These are phyloP conservation scores for Eonycteris spelaea DNA, from an alignment of 2,113 vertebrate genomes.

Conservation along the genomic window DNA sequence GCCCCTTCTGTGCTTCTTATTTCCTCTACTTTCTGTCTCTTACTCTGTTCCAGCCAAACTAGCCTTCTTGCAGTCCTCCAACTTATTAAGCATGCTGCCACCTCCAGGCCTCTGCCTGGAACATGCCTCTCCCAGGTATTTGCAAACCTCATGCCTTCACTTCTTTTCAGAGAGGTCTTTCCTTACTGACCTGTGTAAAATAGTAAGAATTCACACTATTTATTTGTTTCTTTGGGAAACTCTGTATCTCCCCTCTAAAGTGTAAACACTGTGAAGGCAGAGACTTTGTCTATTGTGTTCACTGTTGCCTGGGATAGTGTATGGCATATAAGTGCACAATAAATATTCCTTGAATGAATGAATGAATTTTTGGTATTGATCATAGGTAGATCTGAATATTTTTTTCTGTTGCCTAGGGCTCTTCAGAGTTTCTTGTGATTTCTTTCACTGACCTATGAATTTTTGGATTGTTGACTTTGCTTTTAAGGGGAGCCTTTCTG, in stretches of 20 bases:
- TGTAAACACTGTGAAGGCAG: background rate
- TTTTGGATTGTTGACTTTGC: background rate
- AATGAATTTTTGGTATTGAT: background rate
- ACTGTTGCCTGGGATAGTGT: background rate
- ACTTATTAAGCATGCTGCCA: background rate
- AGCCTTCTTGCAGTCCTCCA: background rate
- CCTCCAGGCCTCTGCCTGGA: background rate
- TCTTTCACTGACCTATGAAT: background rate
- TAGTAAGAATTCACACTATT: background rate
- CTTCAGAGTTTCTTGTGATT: conserved; percentile 38
- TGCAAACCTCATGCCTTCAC: background rate
- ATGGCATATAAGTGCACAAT: background rate
- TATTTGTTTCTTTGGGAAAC: background rate
- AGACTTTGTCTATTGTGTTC: background rate
- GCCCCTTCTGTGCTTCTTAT: background rate
- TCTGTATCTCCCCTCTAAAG: background rate
- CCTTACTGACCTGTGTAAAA: background rate
- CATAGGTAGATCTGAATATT: background rate
- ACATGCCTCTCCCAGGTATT: background rate
- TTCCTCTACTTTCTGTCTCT: background rate
- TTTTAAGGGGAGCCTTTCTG: background rate
- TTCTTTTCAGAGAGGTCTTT: background rate
- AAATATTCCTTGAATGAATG: background rate
- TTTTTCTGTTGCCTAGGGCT: background rate
- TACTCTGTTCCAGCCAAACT: background rate